These are phyloP conservation scores for Pseudolycoriella hygida DNA, from an alignment of 2,888 invertebrate genomes.

Conservation along the genomic window DNA sequence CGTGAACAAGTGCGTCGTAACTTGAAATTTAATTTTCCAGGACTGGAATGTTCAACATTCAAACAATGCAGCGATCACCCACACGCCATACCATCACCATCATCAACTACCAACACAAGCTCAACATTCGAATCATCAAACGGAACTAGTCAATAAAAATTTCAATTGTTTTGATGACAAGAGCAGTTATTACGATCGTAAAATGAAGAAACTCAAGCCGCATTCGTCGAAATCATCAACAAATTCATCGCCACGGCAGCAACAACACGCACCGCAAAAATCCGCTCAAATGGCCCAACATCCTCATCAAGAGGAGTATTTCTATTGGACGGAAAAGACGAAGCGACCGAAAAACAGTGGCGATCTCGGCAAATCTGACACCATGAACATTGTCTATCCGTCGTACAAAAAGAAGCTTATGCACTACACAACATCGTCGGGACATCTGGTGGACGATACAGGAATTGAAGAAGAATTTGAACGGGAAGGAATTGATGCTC, in stretches of 20 bases:
- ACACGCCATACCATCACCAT: neutral
- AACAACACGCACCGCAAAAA: slow-evolving; percentile 6
- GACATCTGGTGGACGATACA: slow-evolving; percentile 8
- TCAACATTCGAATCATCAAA: slow-evolving; percentile 2
- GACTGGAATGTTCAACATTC: slow-evolving; percentile 10
- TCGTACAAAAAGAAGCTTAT: slow-evolving; percentile 5
- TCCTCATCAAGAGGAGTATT: slow-evolving; percentile 19
- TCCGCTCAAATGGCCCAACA: slow-evolving; percentile 2
- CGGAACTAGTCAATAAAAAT: slow-evolving; percentile 7
- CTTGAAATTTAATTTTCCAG: slow-evolving; percentile 1
- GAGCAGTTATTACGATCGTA: slow-evolving; percentile 11
- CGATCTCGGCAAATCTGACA: slow-evolving; percentile 12
- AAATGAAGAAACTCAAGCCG: slow-evolving; percentile 11
- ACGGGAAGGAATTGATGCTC: neutral
- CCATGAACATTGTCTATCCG: slow-evolving; percentile 3
- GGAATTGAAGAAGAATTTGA: slow-evolving; percentile 11
- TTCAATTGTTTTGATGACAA: slow-evolving; percentile 11
- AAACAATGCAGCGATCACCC: neutral
- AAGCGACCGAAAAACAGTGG: slow-evolving; percentile 18
- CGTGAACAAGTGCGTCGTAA: too few relatives aligned
- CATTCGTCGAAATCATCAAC: slow-evolving; percentile 5
- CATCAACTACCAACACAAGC: neutral
- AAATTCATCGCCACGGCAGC: neutral
- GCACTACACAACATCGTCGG: slow-evolving; percentile 1
- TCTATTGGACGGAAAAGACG: slow-evolving; percentile 27